phyloP scores from a whole-genome alignment of 2,113 vertebrate species.

The Stigmatopora nigra region DNA sequence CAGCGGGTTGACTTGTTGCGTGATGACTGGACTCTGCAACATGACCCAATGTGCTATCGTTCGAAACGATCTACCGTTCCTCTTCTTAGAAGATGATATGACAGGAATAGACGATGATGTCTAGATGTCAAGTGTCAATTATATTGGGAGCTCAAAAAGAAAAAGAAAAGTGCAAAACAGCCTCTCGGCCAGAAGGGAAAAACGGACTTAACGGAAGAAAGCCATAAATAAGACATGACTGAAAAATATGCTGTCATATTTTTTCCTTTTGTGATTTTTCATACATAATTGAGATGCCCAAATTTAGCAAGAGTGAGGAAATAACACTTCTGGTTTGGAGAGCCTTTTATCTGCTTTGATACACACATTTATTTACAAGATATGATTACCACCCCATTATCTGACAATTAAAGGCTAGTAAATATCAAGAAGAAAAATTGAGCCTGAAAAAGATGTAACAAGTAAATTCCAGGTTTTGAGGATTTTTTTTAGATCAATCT shows the following conservation, averaged over 20 bases:
- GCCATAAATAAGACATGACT: not conserved
- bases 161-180: not conserved
- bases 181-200: not conserved
- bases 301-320: too few relatives aligned
- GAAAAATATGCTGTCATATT: not conserved
- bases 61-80: rapidly evolving
- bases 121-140: not conserved
- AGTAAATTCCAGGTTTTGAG: not conserved
- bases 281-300: not conserved
- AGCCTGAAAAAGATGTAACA: not conserved
- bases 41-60: not conserved
- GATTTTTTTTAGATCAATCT: too few relatives aligned
- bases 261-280: not conserved
- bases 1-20: constrained; percentile 79
- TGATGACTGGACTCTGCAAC: constrained; percentile 71
- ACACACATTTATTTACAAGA: not conserved
- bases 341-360: not conserved
- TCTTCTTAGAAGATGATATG: rapidly evolving
- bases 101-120: not conserved
- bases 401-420: not conserved
- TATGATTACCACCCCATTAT: not conserved
- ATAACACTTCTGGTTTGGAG: not conserved
- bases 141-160: not conserved
- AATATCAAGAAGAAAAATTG: not conserved
- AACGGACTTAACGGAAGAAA: not conserved